These are phyloP conservation scores for Porites australiensis DNA, from an alignment of 64 coral and sea anemone species.

Conservation along the genomic window DNA sequence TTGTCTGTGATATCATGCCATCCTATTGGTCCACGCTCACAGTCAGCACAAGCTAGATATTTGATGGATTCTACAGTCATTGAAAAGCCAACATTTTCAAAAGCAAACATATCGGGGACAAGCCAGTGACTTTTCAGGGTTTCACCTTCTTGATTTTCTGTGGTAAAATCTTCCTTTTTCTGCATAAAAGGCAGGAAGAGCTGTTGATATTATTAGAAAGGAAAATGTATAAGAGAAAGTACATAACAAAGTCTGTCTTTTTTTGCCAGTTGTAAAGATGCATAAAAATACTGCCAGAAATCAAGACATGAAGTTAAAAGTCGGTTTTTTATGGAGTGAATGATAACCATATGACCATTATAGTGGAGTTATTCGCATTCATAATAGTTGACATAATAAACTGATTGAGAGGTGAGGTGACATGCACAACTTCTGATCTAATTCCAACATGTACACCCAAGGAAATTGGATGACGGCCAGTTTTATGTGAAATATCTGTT, in stretches of 20 bases:
- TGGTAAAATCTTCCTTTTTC: constrained; percentile 77
- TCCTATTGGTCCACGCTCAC: constrained; percentile 95
- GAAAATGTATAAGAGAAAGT: neutral
- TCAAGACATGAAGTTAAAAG: too few species aligned
- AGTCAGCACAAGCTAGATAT: constrained; percentile 94
- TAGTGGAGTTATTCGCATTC: too few species aligned
- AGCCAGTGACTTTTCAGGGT: constrained; percentile 81
- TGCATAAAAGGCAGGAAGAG: constrained; percentile 88
- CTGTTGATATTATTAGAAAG: neutral
- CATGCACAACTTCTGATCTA: too few species aligned
- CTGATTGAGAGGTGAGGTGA: too few species aligned
- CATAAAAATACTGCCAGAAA: too few species aligned
- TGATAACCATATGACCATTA: too few species aligned
- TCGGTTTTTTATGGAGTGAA: too few species aligned
- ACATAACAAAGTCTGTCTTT: neutral
- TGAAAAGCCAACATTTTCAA: constrained; percentile 99
- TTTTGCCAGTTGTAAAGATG: neutral
- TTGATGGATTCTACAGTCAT: constrained; percentile 91
- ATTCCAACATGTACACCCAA: too few species aligned
- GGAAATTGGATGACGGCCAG: too few species aligned
- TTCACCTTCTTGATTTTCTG: constrained; percentile 72
- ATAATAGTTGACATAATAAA: too few species aligned
- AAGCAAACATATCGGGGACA: constrained; percentile 94
- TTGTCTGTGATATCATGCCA: constrained; percentile 87
- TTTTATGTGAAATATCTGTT: too few species aligned